These are phyloP conservation scores for Beris morrisii DNA, from an alignment of 2,888 invertebrate species.

Conservation along the genomic window DNA sequence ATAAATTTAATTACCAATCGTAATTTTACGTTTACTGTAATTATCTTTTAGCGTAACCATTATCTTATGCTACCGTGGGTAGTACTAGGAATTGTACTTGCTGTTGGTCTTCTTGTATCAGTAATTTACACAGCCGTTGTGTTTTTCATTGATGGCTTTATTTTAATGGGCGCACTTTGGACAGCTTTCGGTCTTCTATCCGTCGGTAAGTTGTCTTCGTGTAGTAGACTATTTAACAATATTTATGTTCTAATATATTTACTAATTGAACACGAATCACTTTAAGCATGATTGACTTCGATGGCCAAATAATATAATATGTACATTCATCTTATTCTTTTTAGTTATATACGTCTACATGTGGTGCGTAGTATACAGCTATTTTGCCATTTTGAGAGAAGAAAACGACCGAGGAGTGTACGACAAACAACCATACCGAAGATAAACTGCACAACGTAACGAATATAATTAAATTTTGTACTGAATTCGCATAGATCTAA, in stretches of 20 bases:
- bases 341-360: constrained; percentile 76
- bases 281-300: constrained; percentile 7
- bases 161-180: constrained; percentile 62
- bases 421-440: constrained; percentile 69
- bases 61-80: constrained; percentile 86
- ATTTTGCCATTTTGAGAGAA: constrained; percentile 72
- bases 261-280: not conserved
- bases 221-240: constrained; percentile 1
- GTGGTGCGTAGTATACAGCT: constrained; percentile 83
- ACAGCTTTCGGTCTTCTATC: constrained; percentile 65
- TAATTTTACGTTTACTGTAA: not conserved
- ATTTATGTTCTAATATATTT: not conserved
- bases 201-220: constrained; percentile 59
- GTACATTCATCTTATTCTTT: constrained; percentile 52
- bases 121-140: constrained; percentile 77
- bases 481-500: constrained; percentile 9
- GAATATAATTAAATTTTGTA: not conserved
- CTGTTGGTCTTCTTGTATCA: constrained; percentile 75
- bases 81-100: constrained; percentile 76
- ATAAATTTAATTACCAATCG: not conserved
- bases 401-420: constrained; percentile 73
- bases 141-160: constrained; percentile 66
- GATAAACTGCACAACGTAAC: constrained; percentile 43
- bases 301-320: constrained; percentile 1
- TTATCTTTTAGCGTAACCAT: constrained; percentile 72